A percentile compares a stretch with the other conserved stretches of the same genome.
phyloP scores from a whole-genome alignment of 1,140 invertebrate genomes.

The Drosophila sturtevanti region DNA sequence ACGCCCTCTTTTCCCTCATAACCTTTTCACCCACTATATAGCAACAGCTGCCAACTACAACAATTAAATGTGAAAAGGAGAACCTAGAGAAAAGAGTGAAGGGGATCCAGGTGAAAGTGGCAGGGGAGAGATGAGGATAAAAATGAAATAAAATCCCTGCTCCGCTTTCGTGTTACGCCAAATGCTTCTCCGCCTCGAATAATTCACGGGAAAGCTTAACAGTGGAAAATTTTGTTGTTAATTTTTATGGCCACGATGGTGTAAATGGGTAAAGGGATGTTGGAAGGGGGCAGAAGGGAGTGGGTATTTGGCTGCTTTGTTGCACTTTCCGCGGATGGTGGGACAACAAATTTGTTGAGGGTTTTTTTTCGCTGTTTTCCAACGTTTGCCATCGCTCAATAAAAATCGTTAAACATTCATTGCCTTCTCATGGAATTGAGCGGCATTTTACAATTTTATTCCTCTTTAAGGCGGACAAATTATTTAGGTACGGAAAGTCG shows the following conservation, averaged over 20 bases:
- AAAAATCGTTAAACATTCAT: conserved; percentile 43
- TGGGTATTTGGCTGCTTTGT: conserved; percentile 21
- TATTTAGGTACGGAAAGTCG: conserved; percentile 4
- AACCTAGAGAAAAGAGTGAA: background rate
- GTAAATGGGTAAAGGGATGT: background rate
- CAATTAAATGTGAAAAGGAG: conserved; percentile 20
- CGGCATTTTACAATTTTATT: conserved; percentile 25
- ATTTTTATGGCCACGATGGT: conserved; percentile 21
- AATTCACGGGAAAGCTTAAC: conserved; percentile 46
- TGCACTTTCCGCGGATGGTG: conserved; percentile 15
- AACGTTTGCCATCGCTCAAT: conserved; percentile 27
- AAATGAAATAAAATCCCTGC: conserved; percentile 18
- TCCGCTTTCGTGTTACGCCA: conserved; percentile 6
- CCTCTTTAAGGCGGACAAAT: conserved; percentile 24
- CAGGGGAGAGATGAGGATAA: background rate
- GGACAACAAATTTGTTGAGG: conserved; percentile 12
- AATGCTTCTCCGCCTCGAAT: conserved; percentile 19
- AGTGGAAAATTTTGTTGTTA: conserved; percentile 35
- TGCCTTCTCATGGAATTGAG: conserved; percentile 16
- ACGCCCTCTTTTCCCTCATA: conserved; percentile 6
- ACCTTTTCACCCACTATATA: background rate
- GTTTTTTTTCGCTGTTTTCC: conserved; percentile 12
- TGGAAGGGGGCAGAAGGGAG: background rate
- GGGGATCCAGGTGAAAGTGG: background rate
- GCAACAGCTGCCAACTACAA: conserved; percentile 35